phyloP scores from a whole-genome alignment of 2,888 invertebrate species.

The Helicoverpa assulta region DNA sequence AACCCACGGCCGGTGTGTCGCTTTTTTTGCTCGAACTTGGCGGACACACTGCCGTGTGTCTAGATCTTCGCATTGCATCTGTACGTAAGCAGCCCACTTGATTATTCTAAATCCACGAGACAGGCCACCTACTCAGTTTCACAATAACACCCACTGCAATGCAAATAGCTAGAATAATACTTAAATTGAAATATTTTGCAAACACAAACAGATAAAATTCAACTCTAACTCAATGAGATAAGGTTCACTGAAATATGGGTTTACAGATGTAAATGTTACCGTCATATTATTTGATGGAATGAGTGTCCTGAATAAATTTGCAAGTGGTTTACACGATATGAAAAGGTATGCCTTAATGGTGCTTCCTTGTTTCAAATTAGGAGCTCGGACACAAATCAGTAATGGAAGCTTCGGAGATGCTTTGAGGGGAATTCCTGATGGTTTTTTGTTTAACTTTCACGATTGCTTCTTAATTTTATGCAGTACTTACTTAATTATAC shows the following conservation, averaged over 20 bases:
- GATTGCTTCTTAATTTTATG: conserved; percentile 43
- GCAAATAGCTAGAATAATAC: conserved; percentile 82
- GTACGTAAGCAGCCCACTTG: conserved; percentile 63
- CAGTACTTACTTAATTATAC: conserved; percentile 20
- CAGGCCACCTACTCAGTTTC: conserved; percentile 60
- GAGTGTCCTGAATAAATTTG: conserved; percentile 87
- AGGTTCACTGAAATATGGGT: conserved; percentile 53
- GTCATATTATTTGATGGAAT: conserved; percentile 81
- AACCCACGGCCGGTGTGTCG: too few species aligned
- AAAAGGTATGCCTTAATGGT: conserved; percentile 81
- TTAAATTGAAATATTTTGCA: conserved; percentile 78
- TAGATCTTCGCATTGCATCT: conserved; percentile 63
- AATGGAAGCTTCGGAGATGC: conserved; percentile 57
- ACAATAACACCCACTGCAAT: conserved; percentile 75
- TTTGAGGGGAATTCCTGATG: conserved; percentile 36
- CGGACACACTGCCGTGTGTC: too few species aligned
- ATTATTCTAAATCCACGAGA: conserved; percentile 67
- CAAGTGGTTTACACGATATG: conserved; percentile 82
- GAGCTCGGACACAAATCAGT: conserved; percentile 66
- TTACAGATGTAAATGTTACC: conserved; percentile 70
- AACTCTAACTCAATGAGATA: conserved; percentile 62
- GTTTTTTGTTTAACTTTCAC: conserved; percentile 43
- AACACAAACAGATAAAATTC: conserved; percentile 52
- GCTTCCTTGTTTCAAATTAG: conserved; percentile 80
- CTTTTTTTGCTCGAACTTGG: too few species aligned